phyloP scores from a whole-genome alignment of 2,888 invertebrate species.

The Eulithis testata region DNA sequence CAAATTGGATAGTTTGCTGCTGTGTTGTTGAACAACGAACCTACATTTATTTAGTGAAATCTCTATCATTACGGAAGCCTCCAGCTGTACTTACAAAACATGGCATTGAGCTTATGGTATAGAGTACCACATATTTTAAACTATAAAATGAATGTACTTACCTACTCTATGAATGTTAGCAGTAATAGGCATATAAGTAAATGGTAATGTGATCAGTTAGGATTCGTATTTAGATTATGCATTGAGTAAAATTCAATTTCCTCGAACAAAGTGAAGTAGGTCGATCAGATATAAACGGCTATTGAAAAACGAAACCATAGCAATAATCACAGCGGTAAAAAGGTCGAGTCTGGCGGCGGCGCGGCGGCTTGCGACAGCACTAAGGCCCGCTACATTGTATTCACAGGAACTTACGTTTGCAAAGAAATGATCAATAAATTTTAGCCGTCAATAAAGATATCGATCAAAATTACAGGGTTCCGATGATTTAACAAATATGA shows the following conservation, averaged over 20 bases:
- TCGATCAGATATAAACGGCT: slow-evolving; percentile 78
- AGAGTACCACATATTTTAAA: too few relatives aligned
- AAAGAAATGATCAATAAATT: slow-evolving; percentile 83
- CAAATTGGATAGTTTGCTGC: too few relatives aligned
- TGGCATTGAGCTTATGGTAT: slow-evolving; percentile 2
- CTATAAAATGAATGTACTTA: neutral
- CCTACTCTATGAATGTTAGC: slow-evolving; percentile 3
- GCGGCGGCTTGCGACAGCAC: slow-evolving; percentile 68
- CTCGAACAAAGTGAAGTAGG: slow-evolving; percentile 74
- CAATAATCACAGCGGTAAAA: slow-evolving; percentile 73
- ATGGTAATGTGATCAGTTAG: slow-evolving; percentile 43
- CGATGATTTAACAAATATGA: slow-evolving; percentile 83
- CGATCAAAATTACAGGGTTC: slow-evolving; percentile 84
- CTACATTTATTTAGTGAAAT: neutral
- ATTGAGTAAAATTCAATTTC: slow-evolving; percentile 73
- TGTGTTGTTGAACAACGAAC: neutral
- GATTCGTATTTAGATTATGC: slow-evolving; percentile 49
- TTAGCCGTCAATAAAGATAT: slow-evolving; percentile 82
- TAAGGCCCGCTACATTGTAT: slow-evolving; percentile 71
- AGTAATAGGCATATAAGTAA: slow-evolving; percentile 23
- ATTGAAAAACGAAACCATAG: slow-evolving; percentile 81
- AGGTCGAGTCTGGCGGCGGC: slow-evolving; percentile 61
- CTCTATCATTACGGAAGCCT: slow-evolving; percentile 1
- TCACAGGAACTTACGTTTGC: slow-evolving; percentile 74
- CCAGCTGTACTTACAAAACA: slow-evolving; percentile 5